Evolutionary conservation across 2,888 invertebrate genomes (phyloP).

Genomic region (Troides oblongomaculatus): DNA sequence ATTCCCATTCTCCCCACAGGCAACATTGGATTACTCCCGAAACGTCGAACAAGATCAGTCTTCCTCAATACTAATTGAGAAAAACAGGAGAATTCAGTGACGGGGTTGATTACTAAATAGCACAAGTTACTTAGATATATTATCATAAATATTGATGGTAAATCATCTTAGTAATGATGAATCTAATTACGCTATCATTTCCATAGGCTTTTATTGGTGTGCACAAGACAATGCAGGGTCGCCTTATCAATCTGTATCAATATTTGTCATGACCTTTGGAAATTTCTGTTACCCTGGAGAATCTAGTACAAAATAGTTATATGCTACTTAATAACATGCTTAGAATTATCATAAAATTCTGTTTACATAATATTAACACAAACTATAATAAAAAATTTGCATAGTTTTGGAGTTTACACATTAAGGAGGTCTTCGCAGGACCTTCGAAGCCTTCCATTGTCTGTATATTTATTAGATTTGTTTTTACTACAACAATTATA

Average conservation of each 20-base stretch:
- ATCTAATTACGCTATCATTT: conserved; percentile 21
- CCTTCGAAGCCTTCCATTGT: no score
- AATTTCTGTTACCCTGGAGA: conserved; percentile 43
- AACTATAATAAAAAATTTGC: no score
- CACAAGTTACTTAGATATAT: not conserved
- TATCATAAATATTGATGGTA: conserved; percentile 2
- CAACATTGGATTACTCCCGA: not conserved
- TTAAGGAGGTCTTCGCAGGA: no score
- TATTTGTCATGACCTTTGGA: conserved; percentile 62
- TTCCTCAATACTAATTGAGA: no score
- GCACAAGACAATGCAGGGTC: conserved; percentile 63
- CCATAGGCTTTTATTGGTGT: conserved; percentile 31
- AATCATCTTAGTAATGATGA: conserved; percentile 19
- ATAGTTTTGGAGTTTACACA: no score
- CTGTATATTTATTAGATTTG: no score
- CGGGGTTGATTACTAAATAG: no score
- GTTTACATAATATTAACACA: no score
- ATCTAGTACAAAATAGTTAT: conserved; percentile 6
- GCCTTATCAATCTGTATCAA: conserved; percentile 56
- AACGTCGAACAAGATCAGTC: no score
- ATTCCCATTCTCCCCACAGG: conserved; percentile 39
- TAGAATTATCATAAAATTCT: no score
- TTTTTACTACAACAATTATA: no score
- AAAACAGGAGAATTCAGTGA: no score
- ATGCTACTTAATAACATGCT: not conserved